Conservation (phyloP, 1,140 invertebrate genomes). For the Hylaeus volcanicus region DNA sequence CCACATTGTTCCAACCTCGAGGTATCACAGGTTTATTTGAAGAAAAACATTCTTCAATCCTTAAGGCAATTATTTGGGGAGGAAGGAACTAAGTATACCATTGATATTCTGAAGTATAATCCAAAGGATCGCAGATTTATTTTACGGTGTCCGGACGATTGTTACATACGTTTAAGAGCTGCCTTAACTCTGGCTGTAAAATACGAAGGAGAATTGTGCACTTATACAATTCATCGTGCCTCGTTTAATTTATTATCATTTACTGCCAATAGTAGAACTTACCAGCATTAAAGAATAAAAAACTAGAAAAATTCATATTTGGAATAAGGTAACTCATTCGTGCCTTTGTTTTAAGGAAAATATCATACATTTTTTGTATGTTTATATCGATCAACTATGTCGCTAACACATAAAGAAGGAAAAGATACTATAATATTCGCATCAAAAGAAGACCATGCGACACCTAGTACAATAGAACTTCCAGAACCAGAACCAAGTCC, state of each 20-base stretch:
- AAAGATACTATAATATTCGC: slow-evolving; percentile 94
- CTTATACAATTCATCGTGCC: slow-evolving; percentile 82
- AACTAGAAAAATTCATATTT: background rate
- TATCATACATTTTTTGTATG: slow-evolving; percentile 3
- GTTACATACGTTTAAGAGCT: slow-evolving; percentile 81
- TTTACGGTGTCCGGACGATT: slow-evolving; percentile 81
- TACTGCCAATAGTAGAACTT: slow-evolving; percentile 71
- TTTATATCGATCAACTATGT: slow-evolving; percentile 69
- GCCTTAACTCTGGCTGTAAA: slow-evolving; percentile 81
- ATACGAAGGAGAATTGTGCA: slow-evolving; percentile 81
- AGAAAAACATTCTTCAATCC: slow-evolving; percentile 82
- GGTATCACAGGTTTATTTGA: slow-evolving; percentile 80
- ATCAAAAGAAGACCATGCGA: slow-evolving; percentile 88
- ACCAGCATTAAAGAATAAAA: slow-evolving; percentile 63
- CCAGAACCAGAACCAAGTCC: slow-evolving; percentile 87
- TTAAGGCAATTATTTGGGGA: slow-evolving; percentile 83
- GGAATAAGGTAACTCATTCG: background rate
- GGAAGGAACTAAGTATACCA: slow-evolving; percentile 79
- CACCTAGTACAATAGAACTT: slow-evolving; percentile 86
- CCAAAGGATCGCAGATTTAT: slow-evolving; percentile 78
- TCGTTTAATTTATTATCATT: slow-evolving; percentile 78
- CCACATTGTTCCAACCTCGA: slow-evolving; percentile 68
- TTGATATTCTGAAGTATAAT: slow-evolving; percentile 84
- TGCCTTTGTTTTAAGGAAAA: background rate
- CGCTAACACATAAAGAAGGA: slow-evolving; percentile 80